These are phyloP conservation scores for Rotaria macrura DNA, from an alignment of 2,888 invertebrate genomes.

Conservation along the genomic window DNA sequence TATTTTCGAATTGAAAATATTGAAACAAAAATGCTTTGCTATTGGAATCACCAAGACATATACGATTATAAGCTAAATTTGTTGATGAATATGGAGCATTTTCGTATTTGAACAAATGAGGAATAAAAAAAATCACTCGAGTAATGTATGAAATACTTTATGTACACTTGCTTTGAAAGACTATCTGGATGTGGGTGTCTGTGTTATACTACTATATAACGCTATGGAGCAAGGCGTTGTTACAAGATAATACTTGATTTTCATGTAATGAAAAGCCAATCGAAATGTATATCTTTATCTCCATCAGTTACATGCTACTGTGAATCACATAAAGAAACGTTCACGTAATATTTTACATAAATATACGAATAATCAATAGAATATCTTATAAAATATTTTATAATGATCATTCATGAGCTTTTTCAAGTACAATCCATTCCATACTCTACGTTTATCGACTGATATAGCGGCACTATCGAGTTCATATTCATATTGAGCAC, in stretches of 20 bases:
- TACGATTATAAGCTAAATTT: too few species aligned
- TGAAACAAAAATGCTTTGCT: background rate
- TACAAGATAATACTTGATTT: background rate
- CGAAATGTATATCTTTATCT: background rate
- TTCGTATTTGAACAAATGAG: background rate
- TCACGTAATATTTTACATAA: too few species aligned
- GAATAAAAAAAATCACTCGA: background rate
- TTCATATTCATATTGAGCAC: background rate
- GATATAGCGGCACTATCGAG: background rate
- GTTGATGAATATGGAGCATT: background rate
- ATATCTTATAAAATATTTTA: too few species aligned
- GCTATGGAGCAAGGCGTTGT: background rate
- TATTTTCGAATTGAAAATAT: background rate
- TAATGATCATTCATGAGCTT: background rate
- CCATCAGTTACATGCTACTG: too few species aligned
- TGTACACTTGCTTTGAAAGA: background rate
- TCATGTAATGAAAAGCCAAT: background rate
- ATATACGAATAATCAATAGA: too few species aligned
- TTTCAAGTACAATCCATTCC: background rate
- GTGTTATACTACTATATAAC: background rate
- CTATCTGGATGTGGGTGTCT: too few species aligned
- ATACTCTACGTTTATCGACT: background rate
- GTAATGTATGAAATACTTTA: background rate
- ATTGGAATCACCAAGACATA: background rate
- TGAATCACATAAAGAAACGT: too few species aligned